Conservation (phyloP, 2,113 vertebrate genomes). For the Anser cygnoides region DNA sequence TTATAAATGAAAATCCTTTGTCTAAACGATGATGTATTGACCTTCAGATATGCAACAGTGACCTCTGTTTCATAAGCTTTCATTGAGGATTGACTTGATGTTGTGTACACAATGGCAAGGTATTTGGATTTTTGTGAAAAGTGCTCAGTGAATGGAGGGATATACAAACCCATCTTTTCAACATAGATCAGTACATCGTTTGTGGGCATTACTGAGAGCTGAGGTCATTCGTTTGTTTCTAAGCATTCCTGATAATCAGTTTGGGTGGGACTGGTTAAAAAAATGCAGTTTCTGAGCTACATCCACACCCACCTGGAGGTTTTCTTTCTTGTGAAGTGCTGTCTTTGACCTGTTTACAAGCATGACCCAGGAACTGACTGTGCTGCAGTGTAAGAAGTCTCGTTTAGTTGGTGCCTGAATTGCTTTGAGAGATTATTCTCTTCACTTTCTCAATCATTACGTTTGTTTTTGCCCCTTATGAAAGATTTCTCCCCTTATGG, state of each 20-base stretch:
- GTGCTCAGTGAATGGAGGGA: not conserved
- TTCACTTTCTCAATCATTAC: not conserved
- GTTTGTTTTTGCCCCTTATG: not conserved
- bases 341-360: not conserved
- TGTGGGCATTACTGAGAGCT: not conserved
- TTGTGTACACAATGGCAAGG: not conserved
- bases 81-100: not conserved
- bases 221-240: slow-evolving; percentile 2
- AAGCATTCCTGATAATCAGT: not conserved
- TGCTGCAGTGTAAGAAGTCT: not conserved
- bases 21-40: not conserved
- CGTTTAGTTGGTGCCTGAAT: not conserved
- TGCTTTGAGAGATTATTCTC: not conserved
- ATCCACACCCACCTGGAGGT: not conserved
- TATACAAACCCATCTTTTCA: not conserved
- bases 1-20: not conserved
- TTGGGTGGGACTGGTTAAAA: not conserved
- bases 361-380: accelerated
- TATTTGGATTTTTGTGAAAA: not conserved
- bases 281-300: not conserved
- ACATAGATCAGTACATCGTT: not conserved
- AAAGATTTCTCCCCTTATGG: not conserved
- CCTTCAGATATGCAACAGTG: not conserved
- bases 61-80: not conserved
- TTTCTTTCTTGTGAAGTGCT: not conserved